These are phyloP conservation scores for Pseudochirops corinnae DNA, from an alignment of 2,797 vertebrate genomes.

Conservation along the genomic window DNA sequence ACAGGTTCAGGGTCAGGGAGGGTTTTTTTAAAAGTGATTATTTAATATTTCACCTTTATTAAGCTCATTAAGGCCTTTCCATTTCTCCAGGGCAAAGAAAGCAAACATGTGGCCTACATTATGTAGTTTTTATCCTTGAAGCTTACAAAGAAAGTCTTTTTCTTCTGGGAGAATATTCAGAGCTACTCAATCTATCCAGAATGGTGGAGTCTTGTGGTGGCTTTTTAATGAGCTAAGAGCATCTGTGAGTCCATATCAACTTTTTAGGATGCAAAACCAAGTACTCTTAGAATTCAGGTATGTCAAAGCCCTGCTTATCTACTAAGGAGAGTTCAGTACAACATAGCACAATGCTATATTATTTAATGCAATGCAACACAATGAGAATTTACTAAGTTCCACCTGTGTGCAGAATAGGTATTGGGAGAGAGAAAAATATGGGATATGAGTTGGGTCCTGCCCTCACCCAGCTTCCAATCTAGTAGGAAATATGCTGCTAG, in stretches of 20 bases:
- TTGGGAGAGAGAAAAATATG: neutral
- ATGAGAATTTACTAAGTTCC: neutral
- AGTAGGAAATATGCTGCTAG: neutral
- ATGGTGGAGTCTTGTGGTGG: neutral
- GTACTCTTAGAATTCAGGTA: neutral
- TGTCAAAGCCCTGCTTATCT: neutral
- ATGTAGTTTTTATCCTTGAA: neutral
- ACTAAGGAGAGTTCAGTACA: neutral
- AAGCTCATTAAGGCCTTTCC: neutral
- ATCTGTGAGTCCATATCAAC: neutral
- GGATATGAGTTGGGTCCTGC: neutral
- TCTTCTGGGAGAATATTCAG: neutral
- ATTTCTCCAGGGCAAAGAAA: neutral
- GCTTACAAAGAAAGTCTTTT: neutral
- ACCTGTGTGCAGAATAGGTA: neutral
- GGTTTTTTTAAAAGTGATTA: too few relatives aligned
- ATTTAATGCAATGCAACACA: neutral
- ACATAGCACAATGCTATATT: neutral
- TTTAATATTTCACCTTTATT: neutral
- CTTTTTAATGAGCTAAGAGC: neutral
- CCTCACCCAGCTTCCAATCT: neutral
- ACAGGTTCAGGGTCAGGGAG: neutral
- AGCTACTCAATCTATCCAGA: too few relatives aligned
- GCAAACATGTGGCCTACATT: fast-evolving
- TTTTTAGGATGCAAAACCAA: slow-evolving; percentile 15